phyloP scores from a whole-genome alignment of 1,140 invertebrate genomes.

The Branchinecta lindahli region DNA sequence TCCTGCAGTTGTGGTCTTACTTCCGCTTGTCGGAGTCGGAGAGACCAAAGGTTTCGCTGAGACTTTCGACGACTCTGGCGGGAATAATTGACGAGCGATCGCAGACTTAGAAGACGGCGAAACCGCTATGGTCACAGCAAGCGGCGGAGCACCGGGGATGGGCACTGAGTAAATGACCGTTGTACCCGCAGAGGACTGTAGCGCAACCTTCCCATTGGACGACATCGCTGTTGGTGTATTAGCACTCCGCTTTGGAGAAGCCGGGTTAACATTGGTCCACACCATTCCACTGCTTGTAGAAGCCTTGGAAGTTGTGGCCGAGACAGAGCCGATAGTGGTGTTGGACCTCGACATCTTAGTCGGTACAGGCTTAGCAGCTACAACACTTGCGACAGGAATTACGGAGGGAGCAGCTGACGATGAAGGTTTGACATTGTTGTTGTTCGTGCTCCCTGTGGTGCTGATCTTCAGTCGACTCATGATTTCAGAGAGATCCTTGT shows the following conservation, averaged over 20 bases:
- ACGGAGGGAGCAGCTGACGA: constrained; percentile 13
- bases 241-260: constrained; percentile 17
- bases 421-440: constrained; percentile 14
- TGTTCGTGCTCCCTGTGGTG: constrained; percentile 13
- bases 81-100: background rate
- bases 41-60: background rate
- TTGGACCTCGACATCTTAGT: constrained; percentile 20
- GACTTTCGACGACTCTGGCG: background rate
- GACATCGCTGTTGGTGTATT: constrained; percentile 15
- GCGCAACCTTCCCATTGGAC: background rate
- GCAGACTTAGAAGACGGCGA: background rate
- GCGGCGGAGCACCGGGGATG: background rate
- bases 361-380: constrained; percentile 17
- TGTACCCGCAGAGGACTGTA: constrained; percentile 20
- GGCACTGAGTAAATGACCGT: constrained; percentile 20
- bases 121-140: background rate
- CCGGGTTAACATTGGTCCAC: background rate
- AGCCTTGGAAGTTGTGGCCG: constrained; percentile 28
- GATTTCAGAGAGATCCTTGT: constrained; percentile 73
- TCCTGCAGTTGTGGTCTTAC: background rate
- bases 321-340: constrained; percentile 25
- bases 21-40: background rate
- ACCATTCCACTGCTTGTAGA: constrained; percentile 12
- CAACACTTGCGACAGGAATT: constrained; percentile 19
- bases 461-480: constrained; percentile 32